These are phyloP conservation scores for Potamilus streckersoni DNA, from an alignment of 1,140 invertebrate genomes.

Conservation along the genomic window DNA sequence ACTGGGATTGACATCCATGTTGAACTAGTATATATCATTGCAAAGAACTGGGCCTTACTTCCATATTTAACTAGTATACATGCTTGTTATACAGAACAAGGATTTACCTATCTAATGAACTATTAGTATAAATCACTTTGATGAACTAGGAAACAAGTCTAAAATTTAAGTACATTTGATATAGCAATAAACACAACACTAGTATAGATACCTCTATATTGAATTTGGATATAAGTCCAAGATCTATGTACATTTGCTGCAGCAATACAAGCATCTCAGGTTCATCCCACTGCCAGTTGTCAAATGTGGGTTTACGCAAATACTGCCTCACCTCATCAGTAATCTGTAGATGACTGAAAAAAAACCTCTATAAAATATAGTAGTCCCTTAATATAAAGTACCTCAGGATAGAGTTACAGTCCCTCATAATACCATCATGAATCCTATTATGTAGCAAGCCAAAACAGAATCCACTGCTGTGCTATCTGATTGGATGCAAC, in stretches of 20 bases:
- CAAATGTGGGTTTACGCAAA: slow-evolving; percentile 82
- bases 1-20: no score
- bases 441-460: neutral
- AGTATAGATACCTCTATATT: slow-evolving; percentile 76
- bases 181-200: slow-evolving; percentile 44
- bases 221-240: slow-evolving; percentile 81
- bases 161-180: neutral
- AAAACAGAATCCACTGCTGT: no score
- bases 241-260: slow-evolving; percentile 86
- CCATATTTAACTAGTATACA: no score
- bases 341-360: slow-evolving; percentile 68
- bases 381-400: neutral
- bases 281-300: slow-evolving; percentile 86
- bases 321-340: slow-evolving; percentile 74
- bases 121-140: neutral
- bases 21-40: no score
- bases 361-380: neutral
- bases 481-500: no score
- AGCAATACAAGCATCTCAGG: slow-evolving; percentile 84
- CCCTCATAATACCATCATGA: neutral
- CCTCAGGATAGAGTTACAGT: no score
- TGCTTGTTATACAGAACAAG: no score
- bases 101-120: no score
- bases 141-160: neutral
- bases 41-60: no score